Conservation (phyloP, 2,888 invertebrate genomes). For the Meloe dianella region DNA sequence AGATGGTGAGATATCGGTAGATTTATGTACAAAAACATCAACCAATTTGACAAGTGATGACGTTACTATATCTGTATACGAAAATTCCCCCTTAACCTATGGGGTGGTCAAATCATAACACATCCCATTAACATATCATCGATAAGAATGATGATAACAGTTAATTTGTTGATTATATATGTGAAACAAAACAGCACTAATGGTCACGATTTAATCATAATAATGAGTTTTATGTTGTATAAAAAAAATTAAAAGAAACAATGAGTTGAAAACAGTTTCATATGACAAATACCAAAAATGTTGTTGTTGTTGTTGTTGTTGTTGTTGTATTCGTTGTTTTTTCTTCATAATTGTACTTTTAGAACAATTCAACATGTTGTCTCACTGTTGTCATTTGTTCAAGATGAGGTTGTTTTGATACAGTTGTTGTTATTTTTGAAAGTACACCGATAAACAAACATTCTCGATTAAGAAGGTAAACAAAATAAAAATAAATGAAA, state of each 20-base stretch:
- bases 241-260: no score
- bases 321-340: no score
- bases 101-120: not conserved
- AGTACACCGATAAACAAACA: not conserved
- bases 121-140: slow-evolving; percentile 1
- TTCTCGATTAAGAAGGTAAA: not conserved
- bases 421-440: slow-evolving; percentile 1
- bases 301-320: no score
- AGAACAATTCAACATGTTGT: slow-evolving; percentile 34
- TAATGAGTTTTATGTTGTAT: not conserved
- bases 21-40: no score
- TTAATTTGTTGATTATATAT: slow-evolving; percentile 11
- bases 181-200: not conserved
- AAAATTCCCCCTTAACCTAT: not conserved
- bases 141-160: slow-evolving; percentile 9
- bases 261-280: no score
- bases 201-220: not conserved
- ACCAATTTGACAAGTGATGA: slow-evolving; percentile 56
- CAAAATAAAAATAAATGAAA: no score
- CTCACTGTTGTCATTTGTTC: slow-evolving; percentile 35
- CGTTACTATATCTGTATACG: slow-evolving; percentile 28
- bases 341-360: slow-evolving; percentile 9
- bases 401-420: slow-evolving; percentile 9
- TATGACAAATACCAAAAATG: not conserved
- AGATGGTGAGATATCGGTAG: no score